Base-by-base conservation (phyloP, 1,140 invertebrate species). In the Chlorops oryzae region DNA sequence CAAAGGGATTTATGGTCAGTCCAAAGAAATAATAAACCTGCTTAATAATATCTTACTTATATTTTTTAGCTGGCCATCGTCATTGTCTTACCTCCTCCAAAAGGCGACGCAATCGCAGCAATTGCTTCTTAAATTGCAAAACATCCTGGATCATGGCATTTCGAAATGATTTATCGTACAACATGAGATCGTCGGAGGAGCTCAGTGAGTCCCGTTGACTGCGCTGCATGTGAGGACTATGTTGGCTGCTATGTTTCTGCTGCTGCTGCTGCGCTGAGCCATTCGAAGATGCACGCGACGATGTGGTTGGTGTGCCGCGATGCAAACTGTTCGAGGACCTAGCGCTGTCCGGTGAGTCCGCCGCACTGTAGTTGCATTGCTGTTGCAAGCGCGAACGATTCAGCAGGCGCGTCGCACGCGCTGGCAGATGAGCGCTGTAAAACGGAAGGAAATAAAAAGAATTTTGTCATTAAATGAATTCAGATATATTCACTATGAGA, bases 61-160 rank as follows among this genome's bases (percentile, higher is more conserved):
- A 15, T 17, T 40, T 38, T 38, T 38, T 38, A 7, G 18, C n/a
- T n/a, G n/a, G n/a, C n/a, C n/a, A n/a, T 7, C 18, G 22, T 40
- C 2, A 40, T 45, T 39, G n/a, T 54, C 64, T 40, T 62, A 80
- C 80, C 74, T 83, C 80, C 74, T 84, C 81, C 55, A 85, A 74
- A 37, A 83, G 76, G 52, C 80, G 74, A 54, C 81, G 80, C 9
- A 85, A 71, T 59, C 80, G 78, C 45, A 83, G 65, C 41, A 84
- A 74, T 74, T 83, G 79, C 47, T 82, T 83, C 73, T 85, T 85
- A 27, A 83, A 79, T 43, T 77, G 78, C 59, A 81, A 77, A 47
- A 84, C 77, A 69, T 85, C 83, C 70, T 84, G 82, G 59, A 77
- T 78, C 75, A 83, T 79, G 46, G 69, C 65, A 65, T 72, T 72